Evolutionary conservation across 2,797 vertebrate species (phyloP).

Genomic region (Lepidocolaptes lacrymiger): DNA sequence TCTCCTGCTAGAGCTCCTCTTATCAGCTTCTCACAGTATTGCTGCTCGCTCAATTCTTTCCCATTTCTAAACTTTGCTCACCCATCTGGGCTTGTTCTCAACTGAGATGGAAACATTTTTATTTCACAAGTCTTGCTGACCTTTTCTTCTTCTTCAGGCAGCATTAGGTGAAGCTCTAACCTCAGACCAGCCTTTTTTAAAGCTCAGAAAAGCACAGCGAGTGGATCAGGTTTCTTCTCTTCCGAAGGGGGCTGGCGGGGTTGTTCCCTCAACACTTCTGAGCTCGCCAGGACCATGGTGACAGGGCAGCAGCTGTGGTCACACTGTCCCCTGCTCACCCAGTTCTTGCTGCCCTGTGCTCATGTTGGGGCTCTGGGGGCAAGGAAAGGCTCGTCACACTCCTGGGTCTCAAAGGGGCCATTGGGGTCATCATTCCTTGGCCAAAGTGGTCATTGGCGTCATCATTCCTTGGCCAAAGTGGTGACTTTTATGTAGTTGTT

Average conservation of each 20-base stretch:
- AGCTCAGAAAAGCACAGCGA: background rate
- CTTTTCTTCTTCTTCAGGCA: slow-evolving; percentile 26
- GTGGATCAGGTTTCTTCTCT: background rate
- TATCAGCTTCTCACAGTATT: slow-evolving; percentile 86
- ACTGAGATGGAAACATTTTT: slow-evolving; percentile 62
- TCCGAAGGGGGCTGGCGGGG: background rate
- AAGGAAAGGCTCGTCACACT: background rate
- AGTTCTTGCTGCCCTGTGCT: background rate
- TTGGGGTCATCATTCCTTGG: fast-evolving
- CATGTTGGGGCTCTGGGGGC: fast-evolving
- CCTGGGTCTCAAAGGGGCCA: background rate
- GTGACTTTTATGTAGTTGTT: fast-evolving
- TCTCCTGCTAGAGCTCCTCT: slow-evolving; percentile 78
- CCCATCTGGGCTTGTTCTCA: slow-evolving; percentile 54
- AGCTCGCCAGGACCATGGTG: background rate
- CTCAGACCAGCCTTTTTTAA: background rate
- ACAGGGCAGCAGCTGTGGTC: background rate
- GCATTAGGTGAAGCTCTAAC: background rate
- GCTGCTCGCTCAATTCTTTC: slow-evolving; percentile 68
- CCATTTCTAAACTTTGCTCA: slow-evolving; percentile 50
- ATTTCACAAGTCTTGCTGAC: slow-evolving; percentile 49
- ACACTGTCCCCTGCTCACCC: background rate
- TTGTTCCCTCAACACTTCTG: background rate
- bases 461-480: fast-evolving
- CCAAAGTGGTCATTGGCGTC: background rate